Evolutionary conservation across 2,888 invertebrate genomes (phyloP), one percentile per base, ranked within the genome.

Genomic region (Dynastes maya): DNA sequence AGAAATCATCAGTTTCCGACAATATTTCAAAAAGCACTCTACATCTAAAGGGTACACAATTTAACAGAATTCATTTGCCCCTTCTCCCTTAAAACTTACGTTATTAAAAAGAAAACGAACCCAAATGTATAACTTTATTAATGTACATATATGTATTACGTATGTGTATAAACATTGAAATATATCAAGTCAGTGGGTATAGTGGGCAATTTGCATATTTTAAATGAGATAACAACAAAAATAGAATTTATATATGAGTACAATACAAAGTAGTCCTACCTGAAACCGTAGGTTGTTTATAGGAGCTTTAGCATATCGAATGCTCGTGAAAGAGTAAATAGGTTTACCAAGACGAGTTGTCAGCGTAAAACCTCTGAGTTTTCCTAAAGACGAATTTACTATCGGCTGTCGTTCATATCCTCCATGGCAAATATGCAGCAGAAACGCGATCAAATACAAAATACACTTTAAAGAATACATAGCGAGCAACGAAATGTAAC

Each of bases 221-320:
- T 22, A 22, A 0, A 22, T 22, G 22, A 22, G 22, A 22, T 22
- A 22, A 22, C 22, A 22, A 22, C 22, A 22, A 22, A 22, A 2
- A 37, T 37, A 16, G 2, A 37, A 67, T 11, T 32, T 37, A 16
- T 22, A 37, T 9, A 45, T 11, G 11, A 49, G 11, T 6, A 45
- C 11, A 5, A 11, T 11, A 45, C 0, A 45, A 9, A 45, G 37
- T 40, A 27, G 51, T n/a, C 53, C 53, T 51, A 80, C 78, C 72
- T 80, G 71, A 72, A 80, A 80, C 27, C 80, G 72, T 2, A 80
- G 37, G 11, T 78, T 71, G 22, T 58, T 64, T 27, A 80, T 67
- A n/a, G 80, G 80, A 22, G 80, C 64, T 61, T 76, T 45, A 13
- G 76, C 80, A 27, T 76, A 80, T 29, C 78, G 78, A 27, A 80